These are phyloP conservation scores for Xenentodon cancila DNA, from an alignment of 2,797 vertebrate species.

Conservation along the genomic window DNA sequence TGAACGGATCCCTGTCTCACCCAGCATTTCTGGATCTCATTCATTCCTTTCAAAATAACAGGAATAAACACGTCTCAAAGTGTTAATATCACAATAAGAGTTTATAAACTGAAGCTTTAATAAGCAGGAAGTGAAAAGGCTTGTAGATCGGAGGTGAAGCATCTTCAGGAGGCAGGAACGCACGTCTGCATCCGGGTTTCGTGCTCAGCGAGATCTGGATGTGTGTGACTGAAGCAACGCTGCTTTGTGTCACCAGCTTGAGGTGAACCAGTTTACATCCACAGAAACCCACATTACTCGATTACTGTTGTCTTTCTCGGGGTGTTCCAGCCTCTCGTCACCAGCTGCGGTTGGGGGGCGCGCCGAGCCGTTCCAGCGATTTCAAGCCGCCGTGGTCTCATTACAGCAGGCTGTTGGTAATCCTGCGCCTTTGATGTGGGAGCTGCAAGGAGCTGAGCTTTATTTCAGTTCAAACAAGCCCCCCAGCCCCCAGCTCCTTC, in stretches of 20 bases:
- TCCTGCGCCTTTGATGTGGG: constrained; percentile 71
- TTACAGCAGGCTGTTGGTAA: constrained; percentile 78
- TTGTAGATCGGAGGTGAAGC: too few relatives aligned
- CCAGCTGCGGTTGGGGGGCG: constrained; percentile 43
- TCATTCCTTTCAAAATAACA: too few relatives aligned
- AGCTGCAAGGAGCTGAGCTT: constrained; percentile 69
- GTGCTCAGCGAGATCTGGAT: too few relatives aligned
- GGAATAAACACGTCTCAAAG: too few relatives aligned
- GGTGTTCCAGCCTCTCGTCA: constrained; percentile 55
- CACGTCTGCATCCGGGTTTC: too few relatives aligned
- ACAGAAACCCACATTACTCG: constrained; percentile 74
- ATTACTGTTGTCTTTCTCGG: constrained; percentile 74
- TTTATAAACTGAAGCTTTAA: too few relatives aligned
- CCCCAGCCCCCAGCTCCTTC: constrained; percentile 53
- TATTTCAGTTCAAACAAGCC: constrained; percentile 71
- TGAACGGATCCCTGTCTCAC: too few relatives aligned
- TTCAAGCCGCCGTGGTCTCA: constrained; percentile 69
- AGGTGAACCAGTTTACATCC: constrained; percentile 43
- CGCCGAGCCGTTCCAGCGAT: constrained; percentile 54
- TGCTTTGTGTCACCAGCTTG: constrained; percentile 8
- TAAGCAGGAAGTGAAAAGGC: too few relatives aligned
- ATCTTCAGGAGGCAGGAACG: too few relatives aligned
- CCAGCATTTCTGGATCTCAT: too few relatives aligned
- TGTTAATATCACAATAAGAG: too few relatives aligned
- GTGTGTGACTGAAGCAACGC: not conserved